phyloP scores from a whole-genome alignment of 2,888 invertebrate species.

The Parapristionchus giblindavisi region DNA sequence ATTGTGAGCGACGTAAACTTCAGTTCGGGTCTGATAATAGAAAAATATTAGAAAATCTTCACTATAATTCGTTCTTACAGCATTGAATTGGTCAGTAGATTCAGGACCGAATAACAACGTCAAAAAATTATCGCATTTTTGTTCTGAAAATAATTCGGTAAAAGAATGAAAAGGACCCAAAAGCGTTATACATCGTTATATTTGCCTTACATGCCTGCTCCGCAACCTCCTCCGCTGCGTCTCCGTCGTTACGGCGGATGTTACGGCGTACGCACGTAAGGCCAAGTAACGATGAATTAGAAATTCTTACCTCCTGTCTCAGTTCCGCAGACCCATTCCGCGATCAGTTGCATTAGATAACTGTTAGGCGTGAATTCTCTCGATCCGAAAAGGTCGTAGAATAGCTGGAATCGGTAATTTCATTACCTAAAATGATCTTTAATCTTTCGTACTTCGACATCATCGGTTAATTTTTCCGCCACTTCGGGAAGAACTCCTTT shows the following conservation, averaged over 20 bases:
- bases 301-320: constrained; percentile 35
- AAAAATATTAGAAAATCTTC: background rate
- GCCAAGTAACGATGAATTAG: too few species aligned
- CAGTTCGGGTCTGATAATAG: constrained; percentile 67
- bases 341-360: constrained; percentile 42
- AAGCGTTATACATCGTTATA: too few species aligned
- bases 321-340: constrained; percentile 45
- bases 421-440: background rate
- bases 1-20: constrained; percentile 70
- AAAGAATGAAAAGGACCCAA: too few species aligned
- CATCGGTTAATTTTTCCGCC: constrained; percentile 9
- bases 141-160: constrained; percentile 10
- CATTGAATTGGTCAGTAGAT: constrained; percentile 62
- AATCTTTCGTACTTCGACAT: background rate
- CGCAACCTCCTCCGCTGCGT: too few species aligned
- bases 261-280: too few species aligned
- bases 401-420: constrained; percentile 61
- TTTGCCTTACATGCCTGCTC: too few species aligned
- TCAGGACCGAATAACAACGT: constrained; percentile 80
- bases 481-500: constrained; percentile 45
- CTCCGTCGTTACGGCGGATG: too few species aligned
- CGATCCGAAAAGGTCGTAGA: constrained; percentile 73
- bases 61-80: constrained; percentile 46
- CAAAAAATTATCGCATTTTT: constrained; percentile 80
- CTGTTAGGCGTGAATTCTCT: constrained; percentile 68